phyloP scores from a whole-genome alignment of 2,113 vertebrate genomes.

The Gopherus flavomarginatus region DNA sequence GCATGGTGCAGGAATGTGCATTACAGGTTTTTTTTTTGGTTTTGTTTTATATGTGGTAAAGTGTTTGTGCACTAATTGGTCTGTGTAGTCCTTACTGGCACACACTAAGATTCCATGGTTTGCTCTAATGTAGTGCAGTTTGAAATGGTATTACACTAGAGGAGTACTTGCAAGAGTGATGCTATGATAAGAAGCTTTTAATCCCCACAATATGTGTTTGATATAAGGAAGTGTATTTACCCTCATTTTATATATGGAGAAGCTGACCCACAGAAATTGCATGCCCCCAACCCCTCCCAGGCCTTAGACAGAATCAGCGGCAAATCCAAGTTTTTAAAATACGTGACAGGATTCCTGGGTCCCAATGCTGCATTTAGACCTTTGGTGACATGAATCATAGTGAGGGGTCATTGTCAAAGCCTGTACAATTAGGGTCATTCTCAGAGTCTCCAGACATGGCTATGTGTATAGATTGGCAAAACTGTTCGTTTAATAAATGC shows the following conservation, averaged over 20 bases:
- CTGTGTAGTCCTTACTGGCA: not conserved
- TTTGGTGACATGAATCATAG: constrained; percentile 59
- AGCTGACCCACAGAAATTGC: not conserved
- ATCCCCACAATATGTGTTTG: not conserved
- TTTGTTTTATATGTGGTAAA: not conserved
- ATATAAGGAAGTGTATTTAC: constrained; percentile 24
- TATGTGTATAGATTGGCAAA: constrained; percentile 12
- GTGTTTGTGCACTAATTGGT: not conserved
- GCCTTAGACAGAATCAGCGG: constrained; percentile 42
- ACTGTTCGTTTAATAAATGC: not conserved
- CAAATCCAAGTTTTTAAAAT: constrained; percentile 64
- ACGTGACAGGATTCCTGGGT: constrained; percentile 36
- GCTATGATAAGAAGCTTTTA: constrained; percentile 39
- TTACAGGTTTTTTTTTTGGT: not conserved
- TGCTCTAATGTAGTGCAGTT: not conserved
- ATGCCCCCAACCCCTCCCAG: not conserved
- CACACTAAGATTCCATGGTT: not conserved
- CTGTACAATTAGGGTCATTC: not conserved
- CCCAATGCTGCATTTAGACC: constrained; percentile 42
- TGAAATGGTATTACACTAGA: not conserved
- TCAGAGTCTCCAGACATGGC: not conserved
- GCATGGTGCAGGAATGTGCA: not conserved
- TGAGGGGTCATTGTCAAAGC: not conserved
- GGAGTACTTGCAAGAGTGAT: not conserved
- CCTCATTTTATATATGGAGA: constrained; percentile 18